These are phyloP conservation scores for Tethya wilhelma DNA, from an alignment of 37 sponge, comb jelly and placozoan genomes.

Conservation along the genomic window DNA sequence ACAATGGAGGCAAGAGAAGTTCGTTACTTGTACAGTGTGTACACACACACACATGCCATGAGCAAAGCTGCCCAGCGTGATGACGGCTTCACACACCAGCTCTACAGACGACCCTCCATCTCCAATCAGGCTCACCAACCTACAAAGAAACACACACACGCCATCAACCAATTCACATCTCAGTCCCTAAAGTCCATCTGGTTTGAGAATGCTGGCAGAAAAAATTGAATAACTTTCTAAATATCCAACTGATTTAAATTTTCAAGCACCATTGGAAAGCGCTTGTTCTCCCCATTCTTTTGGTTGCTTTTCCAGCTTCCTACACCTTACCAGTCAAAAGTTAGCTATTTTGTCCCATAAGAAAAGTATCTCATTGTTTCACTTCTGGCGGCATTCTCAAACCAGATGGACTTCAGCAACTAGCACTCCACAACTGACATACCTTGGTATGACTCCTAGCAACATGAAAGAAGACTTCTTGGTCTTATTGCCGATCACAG, in stretches of 20 bases:
- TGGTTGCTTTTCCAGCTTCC: too few relatives aligned
- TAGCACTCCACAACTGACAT: background rate
- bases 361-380: background rate
- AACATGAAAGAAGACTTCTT: constrained; percentile 36
- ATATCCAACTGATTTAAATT: too few relatives aligned
- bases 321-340: too few relatives aligned
- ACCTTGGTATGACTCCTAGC: constrained; percentile 50
- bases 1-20: background rate
- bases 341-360: too few relatives aligned
- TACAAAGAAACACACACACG: background rate
- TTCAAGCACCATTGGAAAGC: too few relatives aligned
- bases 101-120: background rate
- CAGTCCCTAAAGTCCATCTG: too few relatives aligned
- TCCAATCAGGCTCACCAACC: constrained; percentile 39
- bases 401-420: background rate
- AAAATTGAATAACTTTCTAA: too few relatives aligned
- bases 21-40: background rate
- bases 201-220: too few relatives aligned
- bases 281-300: too few relatives aligned
- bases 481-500: constrained; percentile 45
- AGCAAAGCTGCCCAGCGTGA: constrained; percentile 52
- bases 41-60: constrained; percentile 32
- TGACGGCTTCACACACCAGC: constrained; percentile 37
- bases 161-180: background rate
- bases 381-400: too few relatives aligned